Conservation (phyloP, 1,140 invertebrate species). For the Sitobion miscanthi region DNA sequence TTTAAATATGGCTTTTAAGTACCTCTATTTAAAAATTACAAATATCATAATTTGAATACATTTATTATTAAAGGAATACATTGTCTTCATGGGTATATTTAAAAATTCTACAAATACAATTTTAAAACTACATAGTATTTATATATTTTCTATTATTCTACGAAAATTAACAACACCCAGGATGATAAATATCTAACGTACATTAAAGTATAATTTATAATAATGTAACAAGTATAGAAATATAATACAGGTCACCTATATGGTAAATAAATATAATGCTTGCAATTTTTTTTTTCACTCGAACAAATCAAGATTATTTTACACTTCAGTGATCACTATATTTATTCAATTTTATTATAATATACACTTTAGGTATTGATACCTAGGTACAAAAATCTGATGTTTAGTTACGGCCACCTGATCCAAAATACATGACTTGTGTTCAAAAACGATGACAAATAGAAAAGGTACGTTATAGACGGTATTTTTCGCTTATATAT, state of each 20-base stretch:
- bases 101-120: too few species aligned
- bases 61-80: too few species aligned
- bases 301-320: constrained; percentile 19
- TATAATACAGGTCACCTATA: background rate
- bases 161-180: background rate
- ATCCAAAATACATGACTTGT: background rate
- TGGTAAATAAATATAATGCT: background rate
- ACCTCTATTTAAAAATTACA: too few species aligned
- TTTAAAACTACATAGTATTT: background rate
- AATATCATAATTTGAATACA: too few species aligned
- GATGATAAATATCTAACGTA: background rate
- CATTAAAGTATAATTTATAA: background rate
- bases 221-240: background rate
- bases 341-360: background rate
- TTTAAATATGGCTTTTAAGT: too few species aligned
- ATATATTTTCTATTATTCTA: background rate
- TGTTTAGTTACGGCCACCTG: background rate
- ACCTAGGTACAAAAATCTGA: background rate
- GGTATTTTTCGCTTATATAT: background rate
- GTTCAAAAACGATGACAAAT: background rate
- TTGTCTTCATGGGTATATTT: too few species aligned
- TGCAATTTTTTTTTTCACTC: background rate
- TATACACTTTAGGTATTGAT: background rate
- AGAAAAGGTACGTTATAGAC: background rate
- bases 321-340: background rate